Evolutionary conservation across 2,888 invertebrate species (phyloP).

Genomic region (Slavum lentiscoides): DNA sequence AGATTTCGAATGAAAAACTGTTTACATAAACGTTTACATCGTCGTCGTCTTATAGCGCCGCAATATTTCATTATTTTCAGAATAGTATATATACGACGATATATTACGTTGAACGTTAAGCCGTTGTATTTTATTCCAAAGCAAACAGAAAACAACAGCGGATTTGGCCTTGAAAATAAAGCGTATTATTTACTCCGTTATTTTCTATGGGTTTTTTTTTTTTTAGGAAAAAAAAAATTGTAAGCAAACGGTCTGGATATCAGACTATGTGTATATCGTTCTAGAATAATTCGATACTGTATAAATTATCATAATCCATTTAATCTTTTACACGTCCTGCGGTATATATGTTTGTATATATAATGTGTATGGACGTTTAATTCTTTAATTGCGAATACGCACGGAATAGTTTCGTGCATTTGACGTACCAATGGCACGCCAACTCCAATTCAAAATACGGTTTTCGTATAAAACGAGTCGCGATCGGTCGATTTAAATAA

Average conservation of each 20-base stretch:
- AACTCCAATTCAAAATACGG: not conserved
- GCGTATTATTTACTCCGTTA: not conserved
- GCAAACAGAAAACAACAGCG: not conserved
- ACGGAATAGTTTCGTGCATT: not conserved
- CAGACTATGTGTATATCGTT: not conserved
- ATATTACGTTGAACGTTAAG: too few species aligned
- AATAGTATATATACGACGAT: not conserved
- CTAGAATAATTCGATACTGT: too few species aligned
- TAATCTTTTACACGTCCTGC: not conserved
- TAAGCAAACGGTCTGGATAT: not conserved
- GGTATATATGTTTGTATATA: too few species aligned
- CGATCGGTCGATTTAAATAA: not conserved
- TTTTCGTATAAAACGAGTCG: not conserved
- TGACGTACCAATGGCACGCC: not conserved
- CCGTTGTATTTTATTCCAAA: not conserved
- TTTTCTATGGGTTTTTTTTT: not conserved
- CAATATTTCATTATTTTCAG: not conserved
- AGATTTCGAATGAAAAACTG: too few species aligned
- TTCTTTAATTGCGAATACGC: not conserved
- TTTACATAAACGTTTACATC: too few species aligned
- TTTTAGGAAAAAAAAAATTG: not conserved
- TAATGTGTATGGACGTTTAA: slow-evolving; percentile 15
- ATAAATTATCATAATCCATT: too few species aligned
- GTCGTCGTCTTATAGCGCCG: too few species aligned
- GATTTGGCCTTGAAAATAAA: not conserved